Evolutionary conservation across 2,888 invertebrate species (phyloP).

Genomic region (Galerucella nymphaeae): DNA sequence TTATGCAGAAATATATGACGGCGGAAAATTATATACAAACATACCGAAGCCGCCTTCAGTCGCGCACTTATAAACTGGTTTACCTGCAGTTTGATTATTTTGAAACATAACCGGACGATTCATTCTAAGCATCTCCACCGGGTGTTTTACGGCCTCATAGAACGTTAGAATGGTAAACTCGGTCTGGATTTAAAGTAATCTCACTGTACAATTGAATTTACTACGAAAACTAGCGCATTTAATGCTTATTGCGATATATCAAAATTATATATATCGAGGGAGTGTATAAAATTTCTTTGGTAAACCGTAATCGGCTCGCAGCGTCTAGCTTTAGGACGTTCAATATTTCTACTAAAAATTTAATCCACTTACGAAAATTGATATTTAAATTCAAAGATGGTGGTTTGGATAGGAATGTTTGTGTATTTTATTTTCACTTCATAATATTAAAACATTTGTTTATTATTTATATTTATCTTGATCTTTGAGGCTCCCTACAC

Average conservation of each 20-base stretch:
- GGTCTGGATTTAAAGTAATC: background rate
- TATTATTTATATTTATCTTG: no score
- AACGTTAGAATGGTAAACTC: background rate
- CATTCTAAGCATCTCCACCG: background rate
- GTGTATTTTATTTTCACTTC: no score
- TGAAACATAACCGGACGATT: background rate
- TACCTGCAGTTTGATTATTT: constrained; percentile 33
- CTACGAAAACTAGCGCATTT: constrained; percentile 50
- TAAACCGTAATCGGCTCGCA: constrained; percentile 28
- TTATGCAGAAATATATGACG: constrained; percentile 40
- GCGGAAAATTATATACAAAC: constrained; percentile 50
- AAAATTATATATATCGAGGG: constrained; percentile 46
- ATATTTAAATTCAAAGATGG: background rate
- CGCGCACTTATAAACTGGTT: constrained; percentile 50
- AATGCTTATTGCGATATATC: constrained; percentile 48
- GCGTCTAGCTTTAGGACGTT: constrained; percentile 16
- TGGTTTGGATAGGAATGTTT: no score
- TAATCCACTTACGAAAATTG: constrained; percentile 5
- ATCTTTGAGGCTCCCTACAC: no score
- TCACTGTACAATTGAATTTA: constrained; percentile 43
- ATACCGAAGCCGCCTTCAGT: constrained; percentile 31
- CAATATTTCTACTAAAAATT: background rate
- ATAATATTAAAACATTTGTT: no score
- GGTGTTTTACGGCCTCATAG: background rate
- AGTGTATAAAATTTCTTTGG: constrained; percentile 19